These are phyloP conservation scores for Mycetomoellerius zeteki DNA, from an alignment of 1,140 invertebrate species.

Conservation along the genomic window DNA sequence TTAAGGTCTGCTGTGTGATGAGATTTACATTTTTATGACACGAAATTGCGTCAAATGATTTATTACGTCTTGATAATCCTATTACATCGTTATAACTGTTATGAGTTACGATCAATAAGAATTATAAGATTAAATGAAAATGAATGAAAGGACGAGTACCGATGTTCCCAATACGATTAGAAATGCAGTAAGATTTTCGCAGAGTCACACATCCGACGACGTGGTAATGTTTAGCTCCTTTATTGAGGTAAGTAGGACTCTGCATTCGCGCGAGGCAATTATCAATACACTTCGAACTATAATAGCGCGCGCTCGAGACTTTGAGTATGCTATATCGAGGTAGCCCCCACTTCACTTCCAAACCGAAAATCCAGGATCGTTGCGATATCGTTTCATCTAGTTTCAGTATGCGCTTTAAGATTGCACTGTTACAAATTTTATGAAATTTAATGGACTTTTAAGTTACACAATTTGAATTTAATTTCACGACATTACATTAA, in stretches of 20 bases:
- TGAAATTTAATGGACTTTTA: no score
- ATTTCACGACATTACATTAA: no score
- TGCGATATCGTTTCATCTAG: no score
- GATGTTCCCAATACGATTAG: slow-evolving; percentile 23
- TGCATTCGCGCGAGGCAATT: not conserved
- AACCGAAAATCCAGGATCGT: no score
- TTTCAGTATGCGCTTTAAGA: no score
- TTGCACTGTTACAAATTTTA: no score
- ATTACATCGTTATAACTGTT: not conserved
- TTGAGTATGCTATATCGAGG: no score
- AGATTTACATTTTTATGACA: not conserved
- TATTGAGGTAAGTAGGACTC: slow-evolving; percentile 46
- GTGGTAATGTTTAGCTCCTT: slow-evolving; percentile 9
- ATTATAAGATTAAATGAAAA: not conserved
- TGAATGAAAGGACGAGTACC: not conserved
- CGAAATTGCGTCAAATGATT: not conserved
- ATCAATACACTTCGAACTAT: not conserved
- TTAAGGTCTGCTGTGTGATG: not conserved
- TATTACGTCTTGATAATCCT: not conserved
- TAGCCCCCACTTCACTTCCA: no score
- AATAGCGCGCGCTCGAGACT: no score
- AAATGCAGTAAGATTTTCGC: slow-evolving; percentile 27
- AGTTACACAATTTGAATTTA: no score
- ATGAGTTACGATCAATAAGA: not conserved
- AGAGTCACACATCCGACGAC: not conserved